These are phyloP conservation scores for Columba guinea DNA, from an alignment of 2,797 vertebrate genomes.

Conservation along the genomic window DNA sequence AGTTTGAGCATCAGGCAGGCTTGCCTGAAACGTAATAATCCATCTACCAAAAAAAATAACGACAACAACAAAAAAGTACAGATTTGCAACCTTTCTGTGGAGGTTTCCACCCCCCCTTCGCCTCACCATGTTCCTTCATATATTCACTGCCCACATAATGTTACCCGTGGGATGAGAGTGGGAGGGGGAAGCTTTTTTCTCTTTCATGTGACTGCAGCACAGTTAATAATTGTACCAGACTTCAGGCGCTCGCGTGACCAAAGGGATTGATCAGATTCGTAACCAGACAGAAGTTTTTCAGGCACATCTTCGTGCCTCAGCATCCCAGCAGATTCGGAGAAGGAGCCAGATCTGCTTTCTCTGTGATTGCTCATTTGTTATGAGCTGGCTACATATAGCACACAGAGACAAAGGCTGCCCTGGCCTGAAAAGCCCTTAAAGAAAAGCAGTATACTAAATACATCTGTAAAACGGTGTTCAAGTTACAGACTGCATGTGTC, in stretches of 20 bases:
- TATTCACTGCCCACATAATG: slow-evolving; percentile 36
- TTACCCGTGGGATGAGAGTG: background rate
- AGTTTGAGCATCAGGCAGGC: background rate
- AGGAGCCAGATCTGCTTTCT: slow-evolving; percentile 21
- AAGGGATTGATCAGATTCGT: background rate
- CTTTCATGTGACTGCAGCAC: slow-evolving; percentile 33
- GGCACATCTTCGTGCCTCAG: background rate
- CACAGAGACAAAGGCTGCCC: background rate
- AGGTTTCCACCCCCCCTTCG: background rate
- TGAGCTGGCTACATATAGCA: background rate
- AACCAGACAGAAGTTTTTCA: background rate
- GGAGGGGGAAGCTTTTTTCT: slow-evolving; percentile 18
- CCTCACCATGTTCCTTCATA: background rate
- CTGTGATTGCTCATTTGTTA: background rate
- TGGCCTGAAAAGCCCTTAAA: slow-evolving; percentile 21
- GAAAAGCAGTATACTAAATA: slow-evolving; percentile 29
- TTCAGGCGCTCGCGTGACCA: background rate
- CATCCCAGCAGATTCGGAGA: slow-evolving; percentile 10
- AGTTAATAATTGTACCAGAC: slow-evolving; percentile 49
- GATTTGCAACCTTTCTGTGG: background rate
- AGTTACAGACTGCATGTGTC: background rate
- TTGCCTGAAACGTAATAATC: background rate
- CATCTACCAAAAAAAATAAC: background rate
- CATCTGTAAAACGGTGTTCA: background rate
- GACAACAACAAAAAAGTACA: background rate